Evolutionary conservation across 2,888 invertebrate genomes (phyloP).

Genomic region (Ennomos erosarius): DNA sequence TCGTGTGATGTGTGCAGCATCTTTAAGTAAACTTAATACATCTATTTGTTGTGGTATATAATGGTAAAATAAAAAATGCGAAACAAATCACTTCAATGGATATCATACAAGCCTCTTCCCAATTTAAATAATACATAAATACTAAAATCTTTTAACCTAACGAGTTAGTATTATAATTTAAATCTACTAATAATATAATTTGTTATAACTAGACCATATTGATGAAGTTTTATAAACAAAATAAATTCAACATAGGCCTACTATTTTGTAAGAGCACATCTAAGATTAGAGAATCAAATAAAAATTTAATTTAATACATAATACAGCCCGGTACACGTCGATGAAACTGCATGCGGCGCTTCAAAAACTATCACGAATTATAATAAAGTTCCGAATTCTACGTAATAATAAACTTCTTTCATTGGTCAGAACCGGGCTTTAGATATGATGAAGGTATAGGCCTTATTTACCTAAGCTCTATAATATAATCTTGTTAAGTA

Average conservation of each 20-base stretch:
- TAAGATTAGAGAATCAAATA: constrained; percentile 5
- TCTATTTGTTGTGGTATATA: constrained; percentile 8
- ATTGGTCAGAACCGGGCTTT: too few species aligned
- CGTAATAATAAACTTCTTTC: too few species aligned
- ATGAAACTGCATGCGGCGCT: too few species aligned
- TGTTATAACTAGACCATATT: constrained; percentile 16
- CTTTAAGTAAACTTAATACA: background rate
- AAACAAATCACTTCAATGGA: constrained; percentile 21
- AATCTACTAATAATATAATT: constrained; percentile 28
- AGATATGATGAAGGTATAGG: constrained; percentile 12
- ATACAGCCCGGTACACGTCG: too few species aligned
- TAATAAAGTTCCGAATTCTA: too few species aligned
- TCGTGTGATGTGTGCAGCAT: background rate
- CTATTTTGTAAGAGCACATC: constrained; percentile 3
- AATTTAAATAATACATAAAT: constrained; percentile 37
- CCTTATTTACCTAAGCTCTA: constrained; percentile 24
- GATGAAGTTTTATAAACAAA: constrained; percentile 11
- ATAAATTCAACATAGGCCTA: constrained; percentile 14
- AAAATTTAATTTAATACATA: background rate
- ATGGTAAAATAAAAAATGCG: constrained; percentile 18
- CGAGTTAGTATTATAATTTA: constrained; percentile 37
- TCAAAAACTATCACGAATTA: too few species aligned
- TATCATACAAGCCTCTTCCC: constrained; percentile 43
- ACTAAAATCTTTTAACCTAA: constrained; percentile 37
- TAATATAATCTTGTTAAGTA: constrained; percentile 7